phyloP scores from a whole-genome alignment of 92 coral and sea anemone species.

The Porites cylindrica region DNA sequence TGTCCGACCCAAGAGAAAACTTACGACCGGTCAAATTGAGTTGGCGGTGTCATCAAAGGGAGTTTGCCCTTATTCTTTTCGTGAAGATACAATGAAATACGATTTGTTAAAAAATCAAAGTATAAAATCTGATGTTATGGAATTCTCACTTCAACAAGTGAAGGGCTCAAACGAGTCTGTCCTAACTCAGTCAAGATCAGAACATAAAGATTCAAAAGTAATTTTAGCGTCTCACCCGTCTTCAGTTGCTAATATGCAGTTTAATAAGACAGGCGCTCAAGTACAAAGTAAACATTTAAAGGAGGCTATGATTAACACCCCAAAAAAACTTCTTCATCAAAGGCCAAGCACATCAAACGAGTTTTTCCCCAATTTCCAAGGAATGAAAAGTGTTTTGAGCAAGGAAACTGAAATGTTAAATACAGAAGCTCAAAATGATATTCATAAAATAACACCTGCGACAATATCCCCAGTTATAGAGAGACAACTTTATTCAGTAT shows the following conservation, averaged over 20 bases:
- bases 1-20: neutral
- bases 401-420: neutral
- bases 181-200: neutral
- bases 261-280: slow-evolving; percentile 36
- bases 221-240: neutral
- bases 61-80: neutral
- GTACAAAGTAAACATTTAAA: slow-evolving; percentile 4
- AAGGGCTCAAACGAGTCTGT: neutral
- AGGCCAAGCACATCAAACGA: neutral
- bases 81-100: neutral
- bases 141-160: neutral
- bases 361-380: neutral
- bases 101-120: slow-evolving; percentile 8
- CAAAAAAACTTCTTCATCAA: slow-evolving; percentile 12
- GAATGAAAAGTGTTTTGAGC: neutral
- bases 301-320: slow-evolving; percentile 1
- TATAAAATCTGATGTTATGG: neutral
- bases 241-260: neutral
- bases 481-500: slow-evolving; percentile 10
- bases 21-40: slow-evolving; percentile 1
- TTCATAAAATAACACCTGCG: neutral
- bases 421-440: neutral
- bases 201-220: neutral
- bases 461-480: neutral
- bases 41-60: neutral